Conservation (phyloP, 2,797 vertebrate species). For the Bradypodion pumilum region DNA sequence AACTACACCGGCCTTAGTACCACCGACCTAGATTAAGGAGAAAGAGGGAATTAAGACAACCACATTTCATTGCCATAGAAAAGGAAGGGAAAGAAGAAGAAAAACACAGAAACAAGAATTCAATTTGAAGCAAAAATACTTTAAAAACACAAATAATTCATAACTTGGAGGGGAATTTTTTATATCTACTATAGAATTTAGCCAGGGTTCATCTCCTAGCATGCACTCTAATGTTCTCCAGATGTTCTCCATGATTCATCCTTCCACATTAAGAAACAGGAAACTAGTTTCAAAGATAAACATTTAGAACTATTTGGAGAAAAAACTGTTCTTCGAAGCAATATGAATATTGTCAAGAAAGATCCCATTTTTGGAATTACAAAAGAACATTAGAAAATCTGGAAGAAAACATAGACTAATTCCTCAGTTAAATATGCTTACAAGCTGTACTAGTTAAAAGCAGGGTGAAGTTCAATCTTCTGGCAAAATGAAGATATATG, state of each 20-base stretch:
- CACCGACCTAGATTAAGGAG: constrained; percentile 83
- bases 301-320: too few species aligned
- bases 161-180: too few species aligned
- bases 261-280: background rate
- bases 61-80: background rate
- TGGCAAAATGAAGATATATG: background rate
- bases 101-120: background rate
- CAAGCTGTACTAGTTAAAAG: background rate
- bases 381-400: too few species aligned
- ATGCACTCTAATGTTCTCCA: background rate
- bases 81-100: background rate
- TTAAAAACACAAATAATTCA: too few species aligned
- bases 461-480: background rate
- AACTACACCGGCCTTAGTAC: constrained; percentile 96
- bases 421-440: background rate
- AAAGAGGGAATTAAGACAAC: background rate
- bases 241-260: too few species aligned
- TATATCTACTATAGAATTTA: background rate
- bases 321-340: too few species aligned
- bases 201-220: background rate
- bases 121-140: background rate
- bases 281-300: too few species aligned
- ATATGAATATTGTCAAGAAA: too few species aligned
- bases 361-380: too few species aligned
- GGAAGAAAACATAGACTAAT: too few species aligned